Base-by-base conservation (phyloP, 2,113 vertebrate species). In the Formicarius rufipectus region DNA sequence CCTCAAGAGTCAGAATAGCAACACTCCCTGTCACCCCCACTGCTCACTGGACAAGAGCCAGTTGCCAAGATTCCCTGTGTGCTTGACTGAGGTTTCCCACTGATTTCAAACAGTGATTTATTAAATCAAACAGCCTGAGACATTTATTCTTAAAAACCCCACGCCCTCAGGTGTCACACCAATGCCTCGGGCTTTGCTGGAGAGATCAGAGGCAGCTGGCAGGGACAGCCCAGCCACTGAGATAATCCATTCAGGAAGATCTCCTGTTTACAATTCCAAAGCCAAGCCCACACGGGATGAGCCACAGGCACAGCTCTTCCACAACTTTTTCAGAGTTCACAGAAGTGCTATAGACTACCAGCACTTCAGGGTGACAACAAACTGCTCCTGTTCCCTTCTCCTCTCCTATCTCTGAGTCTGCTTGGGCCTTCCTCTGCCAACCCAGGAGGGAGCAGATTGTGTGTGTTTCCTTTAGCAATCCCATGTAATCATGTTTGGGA, bases 401-500 rank as follows among this genome's bases (percentile, higher is more conserved):
- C 47, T 59, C 49, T 47, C 53, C 53, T 22, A 13, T 27, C 28
- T 27, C 28, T 3, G 11, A 76, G 39, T 16, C n/a, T 39, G 27
- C 55, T 44, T 21, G 22, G 37, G 37, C 30, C 31, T 33, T n/a
- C n/a, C 45, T 45, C 33, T 42, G 18, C 56, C 1, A 6, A 3
- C 9, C 20, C 40, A 47, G 58, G 49, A 72, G 12, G 30, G 1
- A 63, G 30, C 14, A 58, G 24, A 5, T 2, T 4, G 20, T 12
- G 35, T 37, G 60, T 21, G 35, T 16, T 30, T 39, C 45, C 52
- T 68, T 60, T 14, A 30, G 50, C 25, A 18, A 68, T 39, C 21
- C 1, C 3, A 11, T 2, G 7, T 11, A 31, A 68, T 1, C 44
- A 12, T 1, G 9, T 25, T 15, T 18, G 14, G 40, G 11, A 39